Base-by-base conservation (phyloP, 2,797 vertebrate species). In the Pelodytes ibericus region DNA sequence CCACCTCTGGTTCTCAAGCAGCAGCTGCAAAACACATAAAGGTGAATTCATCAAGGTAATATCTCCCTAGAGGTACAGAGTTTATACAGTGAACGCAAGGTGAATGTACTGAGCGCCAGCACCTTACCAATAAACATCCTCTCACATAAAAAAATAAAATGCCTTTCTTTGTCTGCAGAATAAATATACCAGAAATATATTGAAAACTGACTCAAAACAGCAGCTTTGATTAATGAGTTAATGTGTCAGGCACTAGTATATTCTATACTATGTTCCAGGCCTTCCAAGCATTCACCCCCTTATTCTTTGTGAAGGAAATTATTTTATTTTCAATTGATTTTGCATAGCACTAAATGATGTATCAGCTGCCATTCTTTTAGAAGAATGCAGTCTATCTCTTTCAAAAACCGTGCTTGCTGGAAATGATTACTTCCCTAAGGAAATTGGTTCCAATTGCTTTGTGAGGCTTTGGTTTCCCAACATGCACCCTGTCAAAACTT, bases 1-100 rank as follows among this genome's bases (percentile, higher is more conserved):
- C 58, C 31, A 44, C 74, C 67, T 76, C 59, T 71, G 4, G 47
- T 76, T 70, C 74, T 41, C 41, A 13, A 62, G 65, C 74, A 76
- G 65, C 74, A 63, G 74, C 74, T 70, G 74, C 66, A 71, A 70
- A 76, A 70, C 58, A 47, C 74, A 76, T 76, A 63, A 76, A 76
- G 67, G 66, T 76, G 51, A 71, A 76, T 76, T 76, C 58, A 70
- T 76, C 74, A 76, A 61, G 59, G 66, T 71, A 76, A 76, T 76
- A 76, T 61, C 33, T 76, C 74, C 74, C 74, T 25, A 44, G 74
- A 56, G 74, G 61, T 31, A 33, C 30, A 30, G 66, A 71, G 74
- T 76, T 76, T 76, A 76, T 76, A 64, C 58, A 76, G 74, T 41
- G 67, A 71, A 76, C 30, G 69, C 74, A 76, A 76, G 74, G 66